These are phyloP conservation scores for Babyrousa celebensis DNA, from an alignment of 2,797 vertebrate species.

Conservation along the genomic window DNA sequence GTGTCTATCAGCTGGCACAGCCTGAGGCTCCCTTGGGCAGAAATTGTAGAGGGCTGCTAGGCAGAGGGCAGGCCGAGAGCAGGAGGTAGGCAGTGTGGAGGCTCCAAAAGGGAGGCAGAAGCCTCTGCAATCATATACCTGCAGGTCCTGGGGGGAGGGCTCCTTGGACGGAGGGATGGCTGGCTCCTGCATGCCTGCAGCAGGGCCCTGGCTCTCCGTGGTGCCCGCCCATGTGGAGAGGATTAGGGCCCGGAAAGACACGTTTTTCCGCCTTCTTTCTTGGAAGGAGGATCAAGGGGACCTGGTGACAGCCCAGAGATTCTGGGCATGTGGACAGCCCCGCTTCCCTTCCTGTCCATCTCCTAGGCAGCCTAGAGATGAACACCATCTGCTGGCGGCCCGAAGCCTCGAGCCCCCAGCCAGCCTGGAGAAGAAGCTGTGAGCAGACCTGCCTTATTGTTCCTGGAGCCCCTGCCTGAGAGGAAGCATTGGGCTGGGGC, in stretches of 20 bases:
- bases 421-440: background rate
- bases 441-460: background rate
- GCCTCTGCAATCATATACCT: background rate
- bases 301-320: constrained; percentile 83
- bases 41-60: background rate
- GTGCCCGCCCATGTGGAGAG: constrained; percentile 86
- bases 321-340: constrained; percentile 80
- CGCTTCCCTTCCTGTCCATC: constrained; percentile 60
- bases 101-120: background rate
- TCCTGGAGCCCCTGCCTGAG: background rate
- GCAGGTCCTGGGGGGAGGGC: background rate
- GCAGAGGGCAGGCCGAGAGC: background rate
- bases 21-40: constrained; percentile 58
- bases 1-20: background rate
- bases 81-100: background rate
- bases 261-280: constrained; percentile 78
- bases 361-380: constrained; percentile 73
- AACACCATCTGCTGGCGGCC: constrained; percentile 76
- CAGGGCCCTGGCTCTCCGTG: background rate
- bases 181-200: background rate
- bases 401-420: background rate
- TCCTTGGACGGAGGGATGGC: background rate
- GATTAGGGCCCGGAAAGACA: constrained; percentile 84
- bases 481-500: background rate
- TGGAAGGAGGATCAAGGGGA: constrained; percentile 88